Evolutionary conservation across 2,797 vertebrate species (phyloP).

Genomic region (Chelmon rostratus): DNA sequence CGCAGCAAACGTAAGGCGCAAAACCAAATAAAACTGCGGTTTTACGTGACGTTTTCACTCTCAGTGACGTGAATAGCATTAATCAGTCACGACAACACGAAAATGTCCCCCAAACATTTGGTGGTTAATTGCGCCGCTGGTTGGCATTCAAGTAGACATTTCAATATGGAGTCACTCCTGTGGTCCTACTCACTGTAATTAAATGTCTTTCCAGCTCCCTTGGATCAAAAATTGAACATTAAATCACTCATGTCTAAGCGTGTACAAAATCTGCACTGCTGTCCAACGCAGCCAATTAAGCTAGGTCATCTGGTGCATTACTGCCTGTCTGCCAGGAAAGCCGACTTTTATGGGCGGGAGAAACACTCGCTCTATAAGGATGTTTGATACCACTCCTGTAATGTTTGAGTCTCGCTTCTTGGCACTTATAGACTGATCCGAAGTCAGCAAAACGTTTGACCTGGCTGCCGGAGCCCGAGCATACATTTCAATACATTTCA

Average conservation of each 20-base stretch:
- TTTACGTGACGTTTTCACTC: background rate
- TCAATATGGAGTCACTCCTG: constrained; percentile 21
- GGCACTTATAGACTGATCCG: constrained; percentile 43
- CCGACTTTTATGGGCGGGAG: constrained; percentile 35
- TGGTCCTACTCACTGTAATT: constrained; percentile 20
- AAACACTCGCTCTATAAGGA: constrained; percentile 49
- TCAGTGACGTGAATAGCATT: background rate
- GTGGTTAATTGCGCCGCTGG: constrained; percentile 3
- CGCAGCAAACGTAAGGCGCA: background rate
- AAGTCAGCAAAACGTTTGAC: constrained; percentile 63
- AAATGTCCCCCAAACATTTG: background rate
- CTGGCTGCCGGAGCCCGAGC: constrained; percentile 35
- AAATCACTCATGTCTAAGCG: constrained; percentile 45
- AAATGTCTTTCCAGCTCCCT: constrained; percentile 41
- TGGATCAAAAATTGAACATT: constrained; percentile 43
- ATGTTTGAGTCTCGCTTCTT: constrained; percentile 35
- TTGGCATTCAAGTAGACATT: constrained; percentile 16
- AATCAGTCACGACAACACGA: background rate
- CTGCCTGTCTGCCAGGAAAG: constrained; percentile 65
- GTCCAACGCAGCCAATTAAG: constrained; percentile 77
- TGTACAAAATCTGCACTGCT: constrained; percentile 46
- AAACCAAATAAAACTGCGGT: background rate
- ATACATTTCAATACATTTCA: constrained; percentile 44
- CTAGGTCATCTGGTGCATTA: constrained; percentile 71
- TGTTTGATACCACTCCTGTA: constrained; percentile 55